Evolutionary conservation across 2,888 invertebrate species (phyloP), one percentile per base, ranked within the genome.

Genomic region (Cloeon dipterum): DNA sequence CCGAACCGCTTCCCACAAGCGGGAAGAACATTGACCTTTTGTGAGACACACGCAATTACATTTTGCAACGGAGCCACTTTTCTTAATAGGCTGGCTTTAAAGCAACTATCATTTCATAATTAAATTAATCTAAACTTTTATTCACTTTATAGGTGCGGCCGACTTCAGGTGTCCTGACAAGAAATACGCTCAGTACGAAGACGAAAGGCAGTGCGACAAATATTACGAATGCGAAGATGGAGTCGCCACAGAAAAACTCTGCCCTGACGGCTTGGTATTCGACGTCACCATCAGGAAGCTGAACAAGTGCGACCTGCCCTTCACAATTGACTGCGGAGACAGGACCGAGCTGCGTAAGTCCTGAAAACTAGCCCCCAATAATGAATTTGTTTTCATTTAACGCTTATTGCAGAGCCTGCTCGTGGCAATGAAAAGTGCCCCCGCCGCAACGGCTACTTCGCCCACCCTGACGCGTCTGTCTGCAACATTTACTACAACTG

Each of bases 291-390:
- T 77, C 54, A 71, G 83, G 49, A 82, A 82, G 60, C 65, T 77
- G 53, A 86, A 85, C 65, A 85, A 86, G 54, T 88, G 88, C 52
- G 88, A 88, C 59, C 83, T 85, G 52, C 78, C 83, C 51, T 86
- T 85, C 70, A 85, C 83, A 51, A 82, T 83, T 16, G 86, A 86
- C 54, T 88, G 88, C 50, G 83, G 78, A 36, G 82, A 85, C 53
- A 72, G 86, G 53, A 69, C 74, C 35, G 81, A 85, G 58, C 64
- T 86, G 43, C 88, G 86, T 88, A 68, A 77, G 85, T 71, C 43
- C n/a, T n/a, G n/a, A n/a, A n/a, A n/a, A n/a, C n/a, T n/a, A n/a
- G n/a, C n/a, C n/a, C n/a, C n/a, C n/a, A 37, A 13, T 23, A 20
- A 18, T 5, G n/a, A 34, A 19, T 10, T 26, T 39, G 13, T 32